Evolutionary conservation across 1,140 invertebrate genomes (phyloP).

Genomic region (Uloborus diversus): DNA sequence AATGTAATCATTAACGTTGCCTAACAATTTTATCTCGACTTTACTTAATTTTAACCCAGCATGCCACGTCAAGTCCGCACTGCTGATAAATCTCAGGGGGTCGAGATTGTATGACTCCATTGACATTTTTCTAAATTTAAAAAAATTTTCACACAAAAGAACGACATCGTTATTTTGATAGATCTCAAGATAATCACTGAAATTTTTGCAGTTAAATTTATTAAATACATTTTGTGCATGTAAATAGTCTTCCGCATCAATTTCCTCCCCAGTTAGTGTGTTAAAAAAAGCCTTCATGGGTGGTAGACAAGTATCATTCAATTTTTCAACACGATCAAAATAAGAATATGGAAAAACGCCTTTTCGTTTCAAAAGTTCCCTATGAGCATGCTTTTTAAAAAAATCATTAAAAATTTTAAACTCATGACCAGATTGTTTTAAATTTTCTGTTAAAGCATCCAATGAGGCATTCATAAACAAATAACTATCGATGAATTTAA

Average conservation of each 20-base stretch:
- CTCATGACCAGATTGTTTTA: not conserved
- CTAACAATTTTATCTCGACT: not conserved
- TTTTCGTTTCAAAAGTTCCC: not conserved
- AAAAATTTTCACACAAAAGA: not conserved
- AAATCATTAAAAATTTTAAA: slow-evolving; percentile 29
- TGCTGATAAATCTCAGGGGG: not conserved
- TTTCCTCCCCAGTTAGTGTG: not conserved
- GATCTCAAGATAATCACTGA: not conserved
- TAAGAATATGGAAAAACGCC: not conserved
- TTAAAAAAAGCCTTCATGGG: not conserved
- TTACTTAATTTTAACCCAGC: not conserved
- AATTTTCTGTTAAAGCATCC: too few relatives aligned
- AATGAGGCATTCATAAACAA: slow-evolving; percentile 15
- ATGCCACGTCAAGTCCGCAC: not conserved
- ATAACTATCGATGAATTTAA: slow-evolving; percentile 19
- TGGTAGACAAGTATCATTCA: not conserved
- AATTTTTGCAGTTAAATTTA: not conserved
- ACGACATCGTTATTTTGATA: not conserved
- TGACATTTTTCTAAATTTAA: not conserved
- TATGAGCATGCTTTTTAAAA: not conserved
- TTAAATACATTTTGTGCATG: not conserved
- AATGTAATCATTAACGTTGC: not conserved
- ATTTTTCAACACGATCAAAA: not conserved
- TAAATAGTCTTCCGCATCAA: not conserved
- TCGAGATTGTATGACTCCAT: not conserved